Evolutionary conservation across 2,113 vertebrate species (phyloP), one percentile per base, ranked within the genome.

Genomic region (Ursus arctos): DNA sequence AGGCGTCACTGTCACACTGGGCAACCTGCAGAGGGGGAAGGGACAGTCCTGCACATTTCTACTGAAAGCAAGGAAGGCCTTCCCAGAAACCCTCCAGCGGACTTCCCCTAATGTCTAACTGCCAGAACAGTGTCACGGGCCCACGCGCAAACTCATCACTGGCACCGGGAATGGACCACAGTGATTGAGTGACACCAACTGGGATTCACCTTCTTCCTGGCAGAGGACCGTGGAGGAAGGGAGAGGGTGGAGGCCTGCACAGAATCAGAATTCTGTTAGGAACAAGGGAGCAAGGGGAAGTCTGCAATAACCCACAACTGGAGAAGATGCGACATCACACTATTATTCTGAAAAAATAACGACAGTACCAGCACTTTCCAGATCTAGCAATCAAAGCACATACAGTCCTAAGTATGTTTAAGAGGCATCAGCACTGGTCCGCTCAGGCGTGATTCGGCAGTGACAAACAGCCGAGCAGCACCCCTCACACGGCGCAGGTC

Each of bases 371-470:
- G 76, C 26, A 83, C 57, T 76, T 91, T 72, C 83, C 94, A 91
- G 71, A 87, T 92, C 72, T 33, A 74, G 87, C 33, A 69, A 96
- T 81, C 93, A 94, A 81, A 94, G 71, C 77, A 8, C 59, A 36
- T 19, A 33, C n/a, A 4, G 82, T 88, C 63, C 18, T 77, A 79
- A 96, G 67, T 40, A 59, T 9, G 81, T 83, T 82, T 93, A 65
- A 81, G 51, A 53, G 85, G 2, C 55, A 26, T 4, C 93, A 22
- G 69, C 0, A n/a, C 55, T 26, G 61, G 71, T 77, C n/a, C 63
- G 79, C 61, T 57, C 69, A 43, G 77, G 67, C 40, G 0, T 36
- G 65, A 88, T 16, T 91, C 63, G 1, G 69, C 72, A 49, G 76
- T 4, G 36, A 67, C 59, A 40, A 65, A 76, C 0, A 1, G 77